phyloP scores from a whole-genome alignment of 2,888 invertebrate species.

The Theristus sp. region DNA sequence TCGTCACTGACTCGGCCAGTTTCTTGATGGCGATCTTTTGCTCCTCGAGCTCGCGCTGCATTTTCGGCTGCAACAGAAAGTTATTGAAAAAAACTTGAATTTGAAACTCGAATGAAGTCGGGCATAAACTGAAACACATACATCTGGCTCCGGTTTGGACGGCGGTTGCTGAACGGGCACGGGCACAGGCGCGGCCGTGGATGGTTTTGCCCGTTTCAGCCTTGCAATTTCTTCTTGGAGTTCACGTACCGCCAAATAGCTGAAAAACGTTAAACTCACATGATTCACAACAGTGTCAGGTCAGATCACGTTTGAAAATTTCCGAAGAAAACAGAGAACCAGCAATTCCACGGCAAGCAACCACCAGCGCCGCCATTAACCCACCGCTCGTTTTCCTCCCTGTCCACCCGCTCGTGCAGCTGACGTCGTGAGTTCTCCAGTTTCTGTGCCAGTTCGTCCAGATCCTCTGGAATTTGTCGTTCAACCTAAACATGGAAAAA shows the following conservation, averaged over 20 bases:
- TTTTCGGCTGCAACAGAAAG: constrained; percentile 4
- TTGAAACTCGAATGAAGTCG: no score
- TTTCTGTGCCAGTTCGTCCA: constrained; percentile 23
- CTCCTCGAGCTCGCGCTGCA: constrained; percentile 21
- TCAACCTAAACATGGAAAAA: constrained; percentile 19
- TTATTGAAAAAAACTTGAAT: no score
- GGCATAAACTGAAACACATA: no score
- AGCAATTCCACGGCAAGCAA: no score
- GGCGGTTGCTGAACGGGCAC: neutral
- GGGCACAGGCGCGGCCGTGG: constrained; percentile 5
- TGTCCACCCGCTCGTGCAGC: constrained; percentile 19
- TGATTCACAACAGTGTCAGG: neutral
- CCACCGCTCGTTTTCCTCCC: constrained; percentile 24
- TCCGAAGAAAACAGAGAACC: no score
- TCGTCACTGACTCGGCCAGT: constrained; percentile 24
- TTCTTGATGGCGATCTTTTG: constrained; percentile 27
- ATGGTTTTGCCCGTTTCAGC: constrained; percentile 8
- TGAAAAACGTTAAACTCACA: constrained; percentile 3
- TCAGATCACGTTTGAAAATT: no score
- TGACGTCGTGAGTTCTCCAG: constrained; percentile 24
- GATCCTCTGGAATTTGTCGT: constrained; percentile 23
- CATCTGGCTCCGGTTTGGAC: neutral
- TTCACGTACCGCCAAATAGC: constrained; percentile 23
- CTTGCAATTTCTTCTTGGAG: constrained; percentile 24
- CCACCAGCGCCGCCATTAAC: no score